Evolutionary conservation across 2,113 vertebrate genomes (phyloP).

Genomic region (Tricholaema leucomelas): DNA sequence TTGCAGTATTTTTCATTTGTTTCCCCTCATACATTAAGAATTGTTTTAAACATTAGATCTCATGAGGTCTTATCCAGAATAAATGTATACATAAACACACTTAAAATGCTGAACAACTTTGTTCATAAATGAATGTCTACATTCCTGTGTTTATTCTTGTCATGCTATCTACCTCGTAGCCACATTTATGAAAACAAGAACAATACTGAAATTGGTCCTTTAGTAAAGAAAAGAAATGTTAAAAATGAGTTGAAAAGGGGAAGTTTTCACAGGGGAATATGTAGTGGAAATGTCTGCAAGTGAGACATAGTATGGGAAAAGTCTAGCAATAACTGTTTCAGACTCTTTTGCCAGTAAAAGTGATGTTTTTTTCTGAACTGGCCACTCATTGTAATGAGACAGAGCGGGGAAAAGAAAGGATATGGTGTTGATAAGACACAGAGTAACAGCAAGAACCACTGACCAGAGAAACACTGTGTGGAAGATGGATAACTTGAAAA

Average conservation of each 20-base stretch:
- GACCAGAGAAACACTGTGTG: background rate
- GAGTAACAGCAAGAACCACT: fast-evolving
- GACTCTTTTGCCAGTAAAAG: background rate
- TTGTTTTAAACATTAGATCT: background rate
- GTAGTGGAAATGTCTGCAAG: background rate
- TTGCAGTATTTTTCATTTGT: background rate
- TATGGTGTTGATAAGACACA: background rate
- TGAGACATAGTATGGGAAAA: background rate
- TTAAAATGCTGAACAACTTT: background rate
- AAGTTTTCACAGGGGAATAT: background rate
- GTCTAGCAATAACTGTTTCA: background rate
- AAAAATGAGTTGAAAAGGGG: background rate
- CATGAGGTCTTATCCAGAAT: background rate
- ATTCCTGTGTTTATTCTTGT: background rate
- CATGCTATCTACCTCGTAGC: background rate
- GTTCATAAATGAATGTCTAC: background rate
- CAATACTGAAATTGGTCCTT: background rate
- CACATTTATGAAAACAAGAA: background rate
- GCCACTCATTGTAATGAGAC: background rate
- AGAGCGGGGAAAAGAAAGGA: background rate
- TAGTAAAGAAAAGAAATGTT: background rate
- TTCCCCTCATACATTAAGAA: background rate
- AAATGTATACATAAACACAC: background rate
- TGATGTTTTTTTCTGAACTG: background rate
- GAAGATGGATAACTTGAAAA: background rate